Conservation (phyloP, 2,797 vertebrate species). For the Phataginus tetradactyla region DNA sequence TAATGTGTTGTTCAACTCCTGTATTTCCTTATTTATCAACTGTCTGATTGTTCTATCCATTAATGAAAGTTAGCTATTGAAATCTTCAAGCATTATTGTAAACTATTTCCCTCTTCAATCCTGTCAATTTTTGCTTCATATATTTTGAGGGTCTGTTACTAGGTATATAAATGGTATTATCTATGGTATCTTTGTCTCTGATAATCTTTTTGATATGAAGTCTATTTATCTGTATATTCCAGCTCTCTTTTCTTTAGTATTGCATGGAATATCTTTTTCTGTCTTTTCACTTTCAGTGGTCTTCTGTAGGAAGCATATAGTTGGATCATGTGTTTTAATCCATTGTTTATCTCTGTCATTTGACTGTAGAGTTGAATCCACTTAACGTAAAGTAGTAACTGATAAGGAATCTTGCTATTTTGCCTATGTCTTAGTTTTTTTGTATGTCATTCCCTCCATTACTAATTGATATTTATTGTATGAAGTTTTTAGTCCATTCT, state of each 20-base stretch:
- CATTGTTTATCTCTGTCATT: not conserved
- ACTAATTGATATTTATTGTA: not conserved
- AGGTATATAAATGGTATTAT: not conserved
- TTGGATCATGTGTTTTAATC: not conserved
- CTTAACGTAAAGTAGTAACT: not conserved
- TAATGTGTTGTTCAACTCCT: not conserved
- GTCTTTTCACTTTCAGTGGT: not conserved
- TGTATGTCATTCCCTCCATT: not conserved
- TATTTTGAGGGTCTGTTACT: not conserved
- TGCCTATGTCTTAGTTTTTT: not conserved
- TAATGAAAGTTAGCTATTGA: not conserved
- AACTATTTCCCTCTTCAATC: not conserved
- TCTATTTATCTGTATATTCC: not conserved
- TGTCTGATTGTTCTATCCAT: not conserved
- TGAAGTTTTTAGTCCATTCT: not conserved
- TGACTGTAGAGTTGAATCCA: not conserved
- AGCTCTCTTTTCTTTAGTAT: not conserved
- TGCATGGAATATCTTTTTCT: not conserved
- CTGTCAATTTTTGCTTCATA: not conserved
- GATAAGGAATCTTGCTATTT: not conserved
- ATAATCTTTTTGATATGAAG: not conserved
- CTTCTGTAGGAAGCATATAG: not conserved
- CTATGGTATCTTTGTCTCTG: not conserved
- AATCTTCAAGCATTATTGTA: not conserved
- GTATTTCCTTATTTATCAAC: not conserved